These are phyloP conservation scores for Dasypogon diadema DNA, from an alignment of 2,888 invertebrate species.

Conservation along the genomic window DNA sequence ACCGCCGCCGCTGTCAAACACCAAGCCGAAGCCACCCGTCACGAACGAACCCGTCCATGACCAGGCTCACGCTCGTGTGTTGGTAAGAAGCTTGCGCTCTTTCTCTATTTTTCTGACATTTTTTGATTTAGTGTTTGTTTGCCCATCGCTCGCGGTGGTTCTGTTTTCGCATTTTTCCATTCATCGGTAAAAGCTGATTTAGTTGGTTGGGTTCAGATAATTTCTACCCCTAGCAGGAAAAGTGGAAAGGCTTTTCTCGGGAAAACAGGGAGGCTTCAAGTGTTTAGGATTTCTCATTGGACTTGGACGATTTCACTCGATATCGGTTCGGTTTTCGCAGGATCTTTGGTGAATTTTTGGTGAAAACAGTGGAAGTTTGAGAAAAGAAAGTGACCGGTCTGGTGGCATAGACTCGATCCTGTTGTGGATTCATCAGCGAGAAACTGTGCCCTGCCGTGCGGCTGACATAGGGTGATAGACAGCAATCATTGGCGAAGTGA, in stretches of 20 bases:
- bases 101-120: constrained; percentile 50
- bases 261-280: background rate
- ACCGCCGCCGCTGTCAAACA: too few relatives aligned
- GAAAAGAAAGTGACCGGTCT: too few relatives aligned
- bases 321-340: background rate
- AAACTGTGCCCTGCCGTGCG: too few relatives aligned
- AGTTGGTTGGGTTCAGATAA: constrained; percentile 34
- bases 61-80: background rate
- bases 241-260: constrained; percentile 1
- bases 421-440: too few relatives aligned
- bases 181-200: constrained; percentile 40
- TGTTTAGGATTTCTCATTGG: background rate
- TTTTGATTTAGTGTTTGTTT: constrained; percentile 66
- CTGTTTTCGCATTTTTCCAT: constrained; percentile 40
- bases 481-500: background rate
- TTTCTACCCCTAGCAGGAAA: constrained; percentile 29
- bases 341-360: too few relatives aligned
- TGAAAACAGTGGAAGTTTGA: too few relatives aligned
- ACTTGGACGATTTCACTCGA: background rate
- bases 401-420: too few relatives aligned
- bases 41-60: background rate
- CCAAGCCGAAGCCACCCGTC: background rate
- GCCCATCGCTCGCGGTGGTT: constrained; percentile 66
- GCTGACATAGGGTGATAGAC: too few relatives aligned
- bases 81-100: constrained; percentile 33